Conservation (phyloP, 2,113 vertebrate species). For the Reinhardtius hippoglossoides region DNA sequence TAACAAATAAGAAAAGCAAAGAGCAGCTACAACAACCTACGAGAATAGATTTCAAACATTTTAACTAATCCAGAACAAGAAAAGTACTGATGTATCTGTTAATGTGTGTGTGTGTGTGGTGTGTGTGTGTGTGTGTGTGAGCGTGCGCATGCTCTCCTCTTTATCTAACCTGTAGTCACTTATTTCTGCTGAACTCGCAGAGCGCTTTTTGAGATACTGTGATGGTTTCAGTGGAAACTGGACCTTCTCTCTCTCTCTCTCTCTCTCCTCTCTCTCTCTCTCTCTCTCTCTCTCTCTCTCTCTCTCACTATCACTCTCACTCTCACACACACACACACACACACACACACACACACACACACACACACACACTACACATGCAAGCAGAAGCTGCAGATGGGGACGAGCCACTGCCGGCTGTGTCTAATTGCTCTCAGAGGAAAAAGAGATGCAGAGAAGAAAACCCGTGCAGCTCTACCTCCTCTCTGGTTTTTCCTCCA, state of each 20-base stretch:
- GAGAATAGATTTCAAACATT: neutral
- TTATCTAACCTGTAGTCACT: conserved; percentile 59
- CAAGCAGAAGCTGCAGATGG: conserved; percentile 66
- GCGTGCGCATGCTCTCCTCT: conserved; percentile 1
- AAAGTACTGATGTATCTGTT: neutral
- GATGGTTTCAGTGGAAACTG: conserved; percentile 68
- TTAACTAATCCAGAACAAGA: too few species aligned
- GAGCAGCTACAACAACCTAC: neutral
- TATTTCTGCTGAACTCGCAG: conserved; percentile 57
- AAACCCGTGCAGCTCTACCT: conserved; percentile 57
- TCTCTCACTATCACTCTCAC: too few species aligned
- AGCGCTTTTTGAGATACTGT: conserved; percentile 57
- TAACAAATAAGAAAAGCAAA: neutral
- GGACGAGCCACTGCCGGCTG: conserved; percentile 73
- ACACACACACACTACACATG: conserved; percentile 6
- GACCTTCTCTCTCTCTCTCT: neutral
- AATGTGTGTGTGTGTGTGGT: neutral
- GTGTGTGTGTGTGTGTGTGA: neutral
- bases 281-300: too few species aligned
- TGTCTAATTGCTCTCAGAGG: conserved; percentile 87
- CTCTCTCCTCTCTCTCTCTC: neutral
- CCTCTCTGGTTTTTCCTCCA: conserved; percentile 27
- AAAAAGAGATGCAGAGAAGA: conserved; percentile 69
- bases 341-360: conserved; percentile 27
- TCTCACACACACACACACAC: conserved; percentile 23